Conservation (phyloP, 2,888 invertebrate genomes). For the Drosophila limbata region DNA sequence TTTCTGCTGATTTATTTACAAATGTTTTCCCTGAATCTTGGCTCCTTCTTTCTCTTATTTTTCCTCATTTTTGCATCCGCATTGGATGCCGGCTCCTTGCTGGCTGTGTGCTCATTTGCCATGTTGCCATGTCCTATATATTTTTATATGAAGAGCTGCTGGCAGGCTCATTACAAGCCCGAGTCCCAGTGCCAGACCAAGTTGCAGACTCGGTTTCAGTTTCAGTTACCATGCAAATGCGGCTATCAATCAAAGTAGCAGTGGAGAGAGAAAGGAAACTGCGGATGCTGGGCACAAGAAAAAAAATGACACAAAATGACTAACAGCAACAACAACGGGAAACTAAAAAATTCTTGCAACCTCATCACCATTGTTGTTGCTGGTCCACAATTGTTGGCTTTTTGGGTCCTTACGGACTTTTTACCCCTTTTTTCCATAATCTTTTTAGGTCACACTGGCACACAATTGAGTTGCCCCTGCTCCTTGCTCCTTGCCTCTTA, state of each 20-base stretch:
- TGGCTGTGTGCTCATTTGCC: conserved; percentile 55
- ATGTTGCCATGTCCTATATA: conserved; percentile 53
- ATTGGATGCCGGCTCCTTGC: conserved; percentile 23
- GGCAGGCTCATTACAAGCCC: conserved; percentile 70
- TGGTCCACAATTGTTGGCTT: conserved; percentile 37
- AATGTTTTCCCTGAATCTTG: conserved; percentile 38
- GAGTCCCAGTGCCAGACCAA: conserved; percentile 33
- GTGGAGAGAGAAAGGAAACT: not conserved
- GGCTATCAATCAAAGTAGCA: conserved; percentile 76
- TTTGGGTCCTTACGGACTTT: conserved; percentile 53
- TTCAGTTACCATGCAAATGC: conserved; percentile 67
- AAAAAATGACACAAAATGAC: conserved; percentile 35
- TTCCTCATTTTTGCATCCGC: conserved; percentile 32
- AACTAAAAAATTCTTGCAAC: conserved; percentile 19
- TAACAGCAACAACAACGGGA: conserved; percentile 39
- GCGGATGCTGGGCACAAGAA: conserved; percentile 13
- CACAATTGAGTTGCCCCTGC: conserved; percentile 48
- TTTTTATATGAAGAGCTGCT: conserved; percentile 35
- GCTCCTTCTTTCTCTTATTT: conserved; percentile 13
- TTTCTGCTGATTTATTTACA: conserved; percentile 73
- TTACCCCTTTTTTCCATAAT: conserved; percentile 18
- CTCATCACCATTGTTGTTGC: conserved; percentile 26
- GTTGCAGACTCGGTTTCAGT: conserved; percentile 38
- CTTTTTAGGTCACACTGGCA: conserved; percentile 26
- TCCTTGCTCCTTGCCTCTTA: not conserved